A percentile compares a stretch with the other conserved stretches of the same genome.
These are phyloP conservation scores for Trinectes maculatus DNA, from an alignment of 2,113 vertebrate genomes.

Conservation along the genomic window DNA sequence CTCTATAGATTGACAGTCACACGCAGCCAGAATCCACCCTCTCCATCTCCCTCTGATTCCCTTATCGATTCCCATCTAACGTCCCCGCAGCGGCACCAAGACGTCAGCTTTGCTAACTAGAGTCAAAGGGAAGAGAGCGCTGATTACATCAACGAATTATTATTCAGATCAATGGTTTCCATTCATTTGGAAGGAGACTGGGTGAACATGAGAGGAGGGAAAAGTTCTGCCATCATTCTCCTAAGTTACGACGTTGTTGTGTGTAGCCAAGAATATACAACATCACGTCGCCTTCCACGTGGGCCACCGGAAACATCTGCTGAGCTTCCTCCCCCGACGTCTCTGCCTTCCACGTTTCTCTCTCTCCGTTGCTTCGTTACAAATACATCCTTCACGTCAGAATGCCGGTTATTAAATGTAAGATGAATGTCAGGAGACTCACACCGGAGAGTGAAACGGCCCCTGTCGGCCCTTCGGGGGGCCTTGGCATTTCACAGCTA, in stretches of 20 bases:
- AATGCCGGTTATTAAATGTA: conserved; percentile 54
- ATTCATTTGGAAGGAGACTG: conserved; percentile 3
- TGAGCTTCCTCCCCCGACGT: conserved; percentile 8
- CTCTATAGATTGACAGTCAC: conserved; percentile 37
- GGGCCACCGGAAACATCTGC: conserved; percentile 10
- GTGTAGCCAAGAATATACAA: neutral
- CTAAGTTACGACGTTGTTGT: neutral
- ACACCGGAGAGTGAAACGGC: conserved; percentile 21
- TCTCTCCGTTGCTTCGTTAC: conserved; percentile 26
- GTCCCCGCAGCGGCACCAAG: conserved; percentile 15
- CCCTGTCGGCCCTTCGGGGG: conserved; percentile 36
- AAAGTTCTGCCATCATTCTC: neutral
- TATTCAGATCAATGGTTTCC: conserved; percentile 43
- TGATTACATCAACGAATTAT: conserved; percentile 48
- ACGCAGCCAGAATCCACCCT: conserved; percentile 4
- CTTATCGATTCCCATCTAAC: conserved; percentile 44
- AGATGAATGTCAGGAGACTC: conserved; percentile 52
- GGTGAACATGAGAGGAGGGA: neutral
- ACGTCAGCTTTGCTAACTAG: conserved; percentile 37
- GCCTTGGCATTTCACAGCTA: conserved; percentile 60
- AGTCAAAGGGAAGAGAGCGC: conserved; percentile 16
- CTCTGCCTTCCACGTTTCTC: conserved; percentile 21
- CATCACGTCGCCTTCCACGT: conserved; percentile 18
- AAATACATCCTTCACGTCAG: conserved; percentile 52
- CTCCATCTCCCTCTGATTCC: conserved; percentile 33